Percentiles rank a stretch among this genome's conserved stretches.
phyloP scores from a whole-genome alignment of 2,888 invertebrate species.

The Ryuthela nishihirai region DNA sequence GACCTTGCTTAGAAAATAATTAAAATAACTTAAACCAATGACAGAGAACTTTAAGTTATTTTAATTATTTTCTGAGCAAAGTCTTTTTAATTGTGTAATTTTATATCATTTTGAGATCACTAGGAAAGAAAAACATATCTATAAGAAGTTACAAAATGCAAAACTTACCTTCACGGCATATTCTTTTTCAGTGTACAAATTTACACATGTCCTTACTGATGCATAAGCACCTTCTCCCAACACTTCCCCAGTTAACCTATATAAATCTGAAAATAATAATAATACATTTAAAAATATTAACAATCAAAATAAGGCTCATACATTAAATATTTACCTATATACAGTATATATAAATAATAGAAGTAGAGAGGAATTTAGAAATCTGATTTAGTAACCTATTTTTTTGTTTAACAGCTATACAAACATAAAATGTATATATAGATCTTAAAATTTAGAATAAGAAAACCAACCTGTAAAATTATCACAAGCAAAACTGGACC shows the following conservation, averaged over 20 bases:
- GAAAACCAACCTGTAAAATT: constrained; percentile 21
- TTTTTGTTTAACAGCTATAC: too few relatives aligned
- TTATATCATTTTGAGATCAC: too few relatives aligned
- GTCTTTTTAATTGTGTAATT: too few relatives aligned
- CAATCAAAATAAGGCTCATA: background rate
- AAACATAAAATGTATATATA: too few relatives aligned
- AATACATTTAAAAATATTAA: background rate
- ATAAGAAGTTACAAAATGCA: too few relatives aligned
- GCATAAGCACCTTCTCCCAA: constrained; percentile 96
- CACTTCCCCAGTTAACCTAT: constrained; percentile 90
- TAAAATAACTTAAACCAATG: background rate
- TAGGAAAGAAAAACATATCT: too few relatives aligned
- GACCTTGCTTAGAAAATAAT: too few relatives aligned
- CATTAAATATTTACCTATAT: background rate
- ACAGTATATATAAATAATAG: background rate
- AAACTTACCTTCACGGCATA: constrained; percentile 78
- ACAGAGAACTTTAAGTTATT: too few relatives aligned
- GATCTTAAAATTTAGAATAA: too few relatives aligned
- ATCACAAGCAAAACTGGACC: constrained; percentile 21
- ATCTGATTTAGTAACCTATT: too few relatives aligned
- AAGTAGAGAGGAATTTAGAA: too few relatives aligned
- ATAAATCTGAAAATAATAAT: constrained; percentile 73
- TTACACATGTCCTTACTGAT: constrained; percentile 88
- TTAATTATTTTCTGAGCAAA: too few relatives aligned
- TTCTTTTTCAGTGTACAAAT: constrained; percentile 85